Evolutionary conservation across 2,113 vertebrate genomes (phyloP).

Genomic region (Aspidoscelis tigris): DNA sequence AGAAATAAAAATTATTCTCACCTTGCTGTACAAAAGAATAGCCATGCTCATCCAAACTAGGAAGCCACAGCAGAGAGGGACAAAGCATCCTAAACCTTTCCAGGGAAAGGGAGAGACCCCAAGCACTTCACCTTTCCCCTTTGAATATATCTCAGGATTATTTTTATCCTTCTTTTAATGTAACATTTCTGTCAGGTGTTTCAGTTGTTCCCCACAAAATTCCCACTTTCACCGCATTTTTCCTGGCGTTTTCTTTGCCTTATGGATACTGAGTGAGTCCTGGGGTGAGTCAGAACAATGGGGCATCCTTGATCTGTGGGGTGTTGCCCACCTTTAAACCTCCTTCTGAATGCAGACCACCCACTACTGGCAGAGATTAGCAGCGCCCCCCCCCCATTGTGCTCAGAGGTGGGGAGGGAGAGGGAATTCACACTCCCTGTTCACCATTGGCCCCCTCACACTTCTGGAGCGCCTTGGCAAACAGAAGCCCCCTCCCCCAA

Average conservation of each 20-base stretch:
- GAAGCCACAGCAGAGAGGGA: conserved; percentile 44
- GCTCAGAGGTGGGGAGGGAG: not conserved
- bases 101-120: conserved; percentile 72
- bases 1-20: conserved; percentile 89
- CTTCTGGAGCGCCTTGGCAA: conserved; percentile 66
- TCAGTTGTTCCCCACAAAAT: conserved; percentile 34
- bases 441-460: conserved; percentile 45
- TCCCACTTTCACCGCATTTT: conserved; percentile 40
- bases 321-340: conserved; percentile 46
- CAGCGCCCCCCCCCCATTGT: conserved; percentile 37
- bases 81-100: conserved; percentile 63
- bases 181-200: conserved; percentile 46
- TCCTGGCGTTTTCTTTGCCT: conserved; percentile 57
- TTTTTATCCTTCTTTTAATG: conserved; percentile 35
- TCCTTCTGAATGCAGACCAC: conserved; percentile 63
- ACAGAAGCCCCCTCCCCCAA: conserved; percentile 49
- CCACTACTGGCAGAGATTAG: conserved; percentile 35
- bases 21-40: conserved; percentile 83
- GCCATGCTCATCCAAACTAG: conserved; percentile 66
- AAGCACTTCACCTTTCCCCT: conserved; percentile 70
- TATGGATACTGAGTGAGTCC: conserved; percentile 35
- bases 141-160: conserved; percentile 63
- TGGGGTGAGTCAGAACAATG: conserved; percentile 31
- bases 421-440: not conserved
- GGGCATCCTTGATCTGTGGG: conserved; percentile 44